phyloP scores from a whole-genome alignment of 2,888 invertebrate species.

The Andricus curvator region DNA sequence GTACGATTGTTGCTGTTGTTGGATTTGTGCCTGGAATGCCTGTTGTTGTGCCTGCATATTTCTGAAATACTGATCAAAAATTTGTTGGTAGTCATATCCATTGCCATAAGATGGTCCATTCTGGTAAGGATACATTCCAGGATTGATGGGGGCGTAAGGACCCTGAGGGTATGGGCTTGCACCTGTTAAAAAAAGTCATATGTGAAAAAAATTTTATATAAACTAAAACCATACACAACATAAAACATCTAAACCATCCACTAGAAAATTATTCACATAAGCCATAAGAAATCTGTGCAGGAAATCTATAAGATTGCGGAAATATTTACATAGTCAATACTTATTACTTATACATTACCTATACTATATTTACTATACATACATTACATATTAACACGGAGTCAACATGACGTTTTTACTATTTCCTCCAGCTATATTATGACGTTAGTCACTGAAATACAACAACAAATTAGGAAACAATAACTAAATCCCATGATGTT shows the following conservation, averaged over 20 bases:
- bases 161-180: not conserved
- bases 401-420: not conserved
- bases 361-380: not conserved
- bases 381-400: not conserved
- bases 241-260: not conserved
- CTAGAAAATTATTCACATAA: conserved; percentile 1
- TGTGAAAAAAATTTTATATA: not conserved
- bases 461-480: not conserved
- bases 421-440: not conserved
- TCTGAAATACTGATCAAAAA: conserved; percentile 59
- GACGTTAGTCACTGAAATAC: not conserved
- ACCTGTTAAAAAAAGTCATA: not conserved
- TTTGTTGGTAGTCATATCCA: conserved; percentile 45
- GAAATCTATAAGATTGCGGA: not conserved
- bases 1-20: conserved; percentile 65
- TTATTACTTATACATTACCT: too few relatives aligned
- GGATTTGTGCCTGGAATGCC: conserved; percentile 54
- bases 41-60: conserved; percentile 60
- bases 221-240: not conserved
- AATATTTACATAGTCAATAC: not conserved
- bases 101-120: not conserved
- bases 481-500: too few relatives aligned
- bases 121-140: conserved; percentile 1
- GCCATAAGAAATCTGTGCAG: not conserved
- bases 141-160: not conserved